Evolutionary conservation across 2,113 vertebrate species (phyloP).

Genomic region (Candoia aspera): DNA sequence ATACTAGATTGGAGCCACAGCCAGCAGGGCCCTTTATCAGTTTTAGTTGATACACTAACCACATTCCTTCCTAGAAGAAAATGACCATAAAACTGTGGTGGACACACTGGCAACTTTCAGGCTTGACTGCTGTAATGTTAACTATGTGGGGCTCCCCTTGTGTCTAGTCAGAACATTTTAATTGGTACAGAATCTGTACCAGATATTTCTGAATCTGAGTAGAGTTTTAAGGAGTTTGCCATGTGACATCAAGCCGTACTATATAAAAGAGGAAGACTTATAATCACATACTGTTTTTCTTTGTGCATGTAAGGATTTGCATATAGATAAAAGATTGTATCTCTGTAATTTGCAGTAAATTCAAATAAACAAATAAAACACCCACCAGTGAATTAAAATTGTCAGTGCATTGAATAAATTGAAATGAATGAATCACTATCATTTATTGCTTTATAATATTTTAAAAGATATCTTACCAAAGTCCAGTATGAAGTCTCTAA

Average conservation of each 20-base stretch:
- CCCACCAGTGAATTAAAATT: not conserved
- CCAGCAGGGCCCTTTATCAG: too few species aligned
- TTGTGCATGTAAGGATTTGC: not conserved
- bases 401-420: not conserved
- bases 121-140: too few species aligned
- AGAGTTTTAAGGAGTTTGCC: not conserved
- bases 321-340: not conserved
- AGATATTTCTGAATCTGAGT: not conserved
- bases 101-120: too few species aligned
- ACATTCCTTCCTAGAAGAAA: too few species aligned
- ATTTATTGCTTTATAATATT: not conserved
- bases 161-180: too few species aligned
- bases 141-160: too few species aligned
- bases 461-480: slow-evolving; percentile 78
- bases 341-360: not conserved
- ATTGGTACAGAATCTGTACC: too few species aligned
- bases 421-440: not conserved
- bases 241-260: not conserved
- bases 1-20: too few species aligned
- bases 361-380: not conserved
- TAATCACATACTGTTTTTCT: not conserved
- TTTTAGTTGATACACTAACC: too few species aligned
- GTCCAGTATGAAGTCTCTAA: slow-evolving; percentile 98
- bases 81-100: too few species aligned
- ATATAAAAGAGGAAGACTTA: not conserved